Conservation (phyloP, 2,888 invertebrate genomes). For the Drosophila multiciliata region DNA sequence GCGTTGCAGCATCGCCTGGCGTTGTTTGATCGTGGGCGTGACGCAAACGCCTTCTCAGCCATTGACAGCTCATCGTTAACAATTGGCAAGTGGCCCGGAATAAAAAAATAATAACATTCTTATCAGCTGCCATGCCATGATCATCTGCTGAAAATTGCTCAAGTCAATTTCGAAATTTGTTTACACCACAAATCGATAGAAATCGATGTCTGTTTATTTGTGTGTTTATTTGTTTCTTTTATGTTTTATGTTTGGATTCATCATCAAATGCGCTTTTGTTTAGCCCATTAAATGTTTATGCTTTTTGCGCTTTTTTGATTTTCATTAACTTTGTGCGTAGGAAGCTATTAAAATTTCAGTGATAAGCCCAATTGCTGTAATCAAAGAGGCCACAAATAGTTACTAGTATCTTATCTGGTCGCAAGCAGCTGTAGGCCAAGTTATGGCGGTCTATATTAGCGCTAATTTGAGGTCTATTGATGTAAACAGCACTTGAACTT, state of each 20-base stretch:
- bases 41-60: background rate
- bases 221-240: background rate
- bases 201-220: background rate
- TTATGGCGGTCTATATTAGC: background rate
- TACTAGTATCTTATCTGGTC: background rate
- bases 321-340: background rate
- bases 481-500: background rate
- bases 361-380: background rate
- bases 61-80: background rate
- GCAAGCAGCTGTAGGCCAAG: background rate
- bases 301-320: background rate
- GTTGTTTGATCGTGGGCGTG: constrained; percentile 5
- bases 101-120: background rate
- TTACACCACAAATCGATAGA: background rate
- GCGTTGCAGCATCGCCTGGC: constrained; percentile 1
- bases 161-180: background rate
- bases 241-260: background rate
- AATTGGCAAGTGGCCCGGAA: constrained; percentile 1
- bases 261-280: background rate
- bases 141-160: background rate
- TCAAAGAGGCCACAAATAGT: background rate
- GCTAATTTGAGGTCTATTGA: background rate
- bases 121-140: background rate
- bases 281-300: background rate
- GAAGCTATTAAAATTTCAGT: background rate